A percentile compares a stretch with the other conserved stretches of the same genome.
phyloP scores from a whole-genome alignment of 2,888 invertebrate genomes.

The Trichogramma dendrolimi region DNA sequence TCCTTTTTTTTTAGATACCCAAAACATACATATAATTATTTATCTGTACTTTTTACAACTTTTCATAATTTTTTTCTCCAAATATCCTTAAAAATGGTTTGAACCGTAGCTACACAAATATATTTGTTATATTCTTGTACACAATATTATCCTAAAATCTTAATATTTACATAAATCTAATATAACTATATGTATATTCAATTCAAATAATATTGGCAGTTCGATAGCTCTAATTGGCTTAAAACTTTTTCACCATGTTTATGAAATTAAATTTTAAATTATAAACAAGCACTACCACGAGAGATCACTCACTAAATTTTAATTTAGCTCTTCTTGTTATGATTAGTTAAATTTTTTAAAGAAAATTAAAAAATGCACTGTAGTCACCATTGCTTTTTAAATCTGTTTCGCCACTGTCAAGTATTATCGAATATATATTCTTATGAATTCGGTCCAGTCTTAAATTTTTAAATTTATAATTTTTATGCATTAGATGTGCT shows the following conservation, averaged over 20 bases:
- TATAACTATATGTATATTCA: conserved; percentile 33
- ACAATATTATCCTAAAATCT: conserved; percentile 11
- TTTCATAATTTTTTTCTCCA: no score
- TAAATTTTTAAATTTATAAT: conserved; percentile 8
- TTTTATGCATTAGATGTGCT: conserved; percentile 43
- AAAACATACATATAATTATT: no score
- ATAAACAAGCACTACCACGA: conserved; percentile 45
- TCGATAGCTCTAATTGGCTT: conserved; percentile 48
- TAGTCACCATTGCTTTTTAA: conserved; percentile 26
- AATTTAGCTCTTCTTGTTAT: conserved; percentile 1
- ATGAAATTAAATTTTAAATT: conserved; percentile 47
- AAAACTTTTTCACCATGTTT: conserved; percentile 26
- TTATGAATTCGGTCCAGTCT: conserved; percentile 9
- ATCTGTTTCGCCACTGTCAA: conserved; percentile 22
- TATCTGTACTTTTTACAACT: no score
- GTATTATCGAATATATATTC: conserved; percentile 17
- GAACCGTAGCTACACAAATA: no score
- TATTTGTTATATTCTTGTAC: no score
- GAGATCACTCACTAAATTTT: conserved; percentile 45
- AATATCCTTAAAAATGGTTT: no score
- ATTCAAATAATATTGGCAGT: conserved; percentile 46
- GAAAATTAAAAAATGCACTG: conserved; percentile 31
- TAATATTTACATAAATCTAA: conserved; percentile 42
- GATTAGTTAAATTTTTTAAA: conserved; percentile 26
- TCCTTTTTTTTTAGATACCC: no score